phyloP scores from a whole-genome alignment of 2,797 vertebrate genomes.

The Remorina albescens region DNA sequence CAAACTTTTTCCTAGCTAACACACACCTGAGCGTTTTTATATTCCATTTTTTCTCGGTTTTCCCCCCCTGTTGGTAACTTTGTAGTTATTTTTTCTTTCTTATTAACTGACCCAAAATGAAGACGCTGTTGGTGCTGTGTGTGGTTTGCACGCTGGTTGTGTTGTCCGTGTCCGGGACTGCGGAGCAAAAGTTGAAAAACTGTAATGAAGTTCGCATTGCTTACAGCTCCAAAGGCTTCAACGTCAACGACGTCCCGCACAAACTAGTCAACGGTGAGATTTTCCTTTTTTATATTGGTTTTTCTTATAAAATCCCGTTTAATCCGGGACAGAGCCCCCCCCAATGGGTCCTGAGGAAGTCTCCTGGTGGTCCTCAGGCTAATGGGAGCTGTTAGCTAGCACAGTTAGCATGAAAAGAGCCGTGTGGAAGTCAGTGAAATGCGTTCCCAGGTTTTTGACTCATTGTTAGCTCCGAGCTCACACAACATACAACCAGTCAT shows the following conservation, averaged over 20 bases:
- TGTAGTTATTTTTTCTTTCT: not conserved
- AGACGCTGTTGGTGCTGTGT: conserved; percentile 78
- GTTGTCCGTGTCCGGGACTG: conserved; percentile 76
- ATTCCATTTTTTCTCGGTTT: not conserved
- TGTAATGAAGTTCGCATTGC: conserved; percentile 92
- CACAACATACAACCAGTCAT: not conserved
- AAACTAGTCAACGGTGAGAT: conserved; percentile 91
- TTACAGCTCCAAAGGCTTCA: conserved; percentile 94
- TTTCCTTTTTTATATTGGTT: not conserved
- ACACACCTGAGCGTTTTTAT: conserved; percentile 32
- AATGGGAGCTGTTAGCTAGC: conserved; percentile 29
- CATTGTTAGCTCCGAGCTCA: not conserved
- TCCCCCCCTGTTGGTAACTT: conserved; percentile 1
- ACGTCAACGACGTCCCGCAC: conserved; percentile 92
- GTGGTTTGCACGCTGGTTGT: conserved; percentile 80
- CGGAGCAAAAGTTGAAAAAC: conserved; percentile 90
- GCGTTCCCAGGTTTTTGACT: conserved; percentile 1
- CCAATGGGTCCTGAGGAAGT: conserved; percentile 2
- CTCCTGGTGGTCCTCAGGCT: conserved; percentile 26
- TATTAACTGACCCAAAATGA: conserved; percentile 63
- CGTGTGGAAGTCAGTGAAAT: not conserved
- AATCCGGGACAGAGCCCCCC: not conserved
- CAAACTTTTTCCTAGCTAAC: conserved; percentile 59
- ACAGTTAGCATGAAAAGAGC: conserved; percentile 17
- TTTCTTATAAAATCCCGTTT: no score